Base-by-base conservation (phyloP, 2,113 vertebrate genomes). In the Hipposideros armiger region DNA sequence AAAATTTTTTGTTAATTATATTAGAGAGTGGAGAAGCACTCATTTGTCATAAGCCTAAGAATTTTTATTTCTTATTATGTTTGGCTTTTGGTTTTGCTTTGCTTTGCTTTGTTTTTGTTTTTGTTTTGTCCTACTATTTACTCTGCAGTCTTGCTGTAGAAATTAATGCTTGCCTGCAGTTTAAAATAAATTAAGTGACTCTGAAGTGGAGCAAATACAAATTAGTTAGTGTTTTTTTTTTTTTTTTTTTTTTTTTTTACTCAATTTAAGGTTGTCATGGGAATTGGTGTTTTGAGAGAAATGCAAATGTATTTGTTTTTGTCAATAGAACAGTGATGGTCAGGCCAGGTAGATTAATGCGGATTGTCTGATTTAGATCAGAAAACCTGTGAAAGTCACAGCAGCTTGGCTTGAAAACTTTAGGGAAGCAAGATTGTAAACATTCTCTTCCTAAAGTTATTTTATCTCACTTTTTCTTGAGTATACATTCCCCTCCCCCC, bases 131-230 rank as follows among this genome's bases (percentile, higher is more conserved):
- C 9, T 76, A 76, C 88, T 85, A 80, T 88, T 87, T 93, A 85
- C 20, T 73, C 4, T 81, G 1, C 93, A 84, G 14, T 89, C 24
- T 80, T 92, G 54, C 30, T 78, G 4, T 73, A 80, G 26, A 88
- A 70, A 89, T 82, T 73, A 91, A 77, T 91, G 56, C 45, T 93
- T 93, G 76, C 62, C 67, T 93, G 32, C 28, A n/a, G 26, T 80
- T 94, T 93, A 91, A 91, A 87, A 42, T 69, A 82, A 86, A 82
- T 70, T n/a, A 58, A 96, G 52, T 91, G 54, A 42, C 78, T 78
- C 94, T 91, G 88, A 97, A 67, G 32, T 45, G 36, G 42, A 87
- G 4, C 22, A 91, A 87, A 56, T 72, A 67, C 47, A 87, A 76
- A 50, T 69, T 50, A 72, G 19, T 47, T 74, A n/a, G 14, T n/a